A percentile compares a stretch with the other conserved stretches of the same genome.
These are phyloP conservation scores for Dipus sagitta DNA, from an alignment of 2,797 vertebrate species.

Conservation along the genomic window DNA sequence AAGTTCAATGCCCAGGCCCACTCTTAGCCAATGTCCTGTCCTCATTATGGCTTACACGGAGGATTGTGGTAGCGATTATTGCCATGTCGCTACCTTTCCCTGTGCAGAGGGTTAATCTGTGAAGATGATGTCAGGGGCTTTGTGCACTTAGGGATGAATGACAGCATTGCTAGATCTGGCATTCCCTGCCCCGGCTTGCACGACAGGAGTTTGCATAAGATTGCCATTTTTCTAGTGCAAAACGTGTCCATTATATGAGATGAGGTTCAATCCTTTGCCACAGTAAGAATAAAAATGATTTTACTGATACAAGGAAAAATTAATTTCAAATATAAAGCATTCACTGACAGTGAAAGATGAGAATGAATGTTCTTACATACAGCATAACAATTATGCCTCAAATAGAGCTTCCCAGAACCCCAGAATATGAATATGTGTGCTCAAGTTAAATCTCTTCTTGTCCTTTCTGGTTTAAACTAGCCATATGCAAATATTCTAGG, in stretches of 20 bases:
- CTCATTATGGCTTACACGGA: not conserved
- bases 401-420: not conserved
- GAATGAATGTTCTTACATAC: not conserved
- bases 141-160: not conserved
- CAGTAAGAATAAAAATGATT: conserved; percentile 27
- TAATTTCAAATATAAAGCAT: conserved; percentile 1
- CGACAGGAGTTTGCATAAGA: not conserved
- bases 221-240: not conserved
- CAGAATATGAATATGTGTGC: not conserved
- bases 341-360: not conserved
- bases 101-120: not conserved
- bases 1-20: not conserved
- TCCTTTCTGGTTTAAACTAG: not conserved
- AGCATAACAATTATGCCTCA: not conserved
- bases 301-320: not conserved
- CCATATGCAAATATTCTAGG: not conserved
- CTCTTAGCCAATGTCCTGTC: not conserved
- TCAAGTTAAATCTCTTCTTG: not conserved
- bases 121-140: not conserved
- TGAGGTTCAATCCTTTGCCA: not conserved
- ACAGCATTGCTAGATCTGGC: fast-evolving
- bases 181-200: not conserved
- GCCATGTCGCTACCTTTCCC: not conserved
- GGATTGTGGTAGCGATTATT: not conserved
- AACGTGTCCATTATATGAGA: not conserved